Percentiles rank a stretch among this genome's conserved stretches.
Conservation (phyloP, 1,140 invertebrate species). For the Drosophila fuyamai region DNA sequence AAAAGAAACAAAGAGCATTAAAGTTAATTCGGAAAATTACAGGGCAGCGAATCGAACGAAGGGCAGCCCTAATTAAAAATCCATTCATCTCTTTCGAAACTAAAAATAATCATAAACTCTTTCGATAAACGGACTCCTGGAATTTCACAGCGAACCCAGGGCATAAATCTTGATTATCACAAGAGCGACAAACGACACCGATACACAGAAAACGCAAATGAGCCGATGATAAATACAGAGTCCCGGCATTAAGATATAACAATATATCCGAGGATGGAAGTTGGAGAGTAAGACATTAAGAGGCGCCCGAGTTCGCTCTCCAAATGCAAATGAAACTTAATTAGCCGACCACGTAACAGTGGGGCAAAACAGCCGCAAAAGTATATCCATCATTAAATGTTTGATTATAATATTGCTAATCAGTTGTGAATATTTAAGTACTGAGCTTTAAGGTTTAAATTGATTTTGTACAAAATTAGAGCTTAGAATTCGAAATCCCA, state of each 20-base stretch:
- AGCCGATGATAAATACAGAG: conserved; percentile 59
- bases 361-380: background rate
- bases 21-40: conserved; percentile 42
- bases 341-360: conserved; percentile 30
- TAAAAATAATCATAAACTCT: conserved; percentile 14
- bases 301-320: conserved; percentile 26
- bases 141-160: conserved; percentile 21
- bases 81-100: conserved; percentile 55
- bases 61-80: conserved; percentile 66
- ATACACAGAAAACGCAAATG: conserved; percentile 40
- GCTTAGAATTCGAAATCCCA: no score
- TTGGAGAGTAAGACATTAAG: conserved; percentile 55
- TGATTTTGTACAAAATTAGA: no score
- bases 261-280: conserved; percentile 45
- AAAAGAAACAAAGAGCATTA: conserved; percentile 7
- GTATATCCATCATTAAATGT: no score
- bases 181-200: conserved; percentile 63
- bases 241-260: conserved; percentile 64
- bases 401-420: no score
- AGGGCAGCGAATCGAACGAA: conserved; percentile 20
- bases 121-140: conserved; percentile 44
- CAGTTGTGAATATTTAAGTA: no score
- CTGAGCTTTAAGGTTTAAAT: no score
- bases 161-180: conserved; percentile 76
- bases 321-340: conserved; percentile 37